Evolutionary conservation across 2,797 vertebrate genomes (phyloP), one percentile per base, ranked within the genome.

Genomic region (Danio tinwini): DNA sequence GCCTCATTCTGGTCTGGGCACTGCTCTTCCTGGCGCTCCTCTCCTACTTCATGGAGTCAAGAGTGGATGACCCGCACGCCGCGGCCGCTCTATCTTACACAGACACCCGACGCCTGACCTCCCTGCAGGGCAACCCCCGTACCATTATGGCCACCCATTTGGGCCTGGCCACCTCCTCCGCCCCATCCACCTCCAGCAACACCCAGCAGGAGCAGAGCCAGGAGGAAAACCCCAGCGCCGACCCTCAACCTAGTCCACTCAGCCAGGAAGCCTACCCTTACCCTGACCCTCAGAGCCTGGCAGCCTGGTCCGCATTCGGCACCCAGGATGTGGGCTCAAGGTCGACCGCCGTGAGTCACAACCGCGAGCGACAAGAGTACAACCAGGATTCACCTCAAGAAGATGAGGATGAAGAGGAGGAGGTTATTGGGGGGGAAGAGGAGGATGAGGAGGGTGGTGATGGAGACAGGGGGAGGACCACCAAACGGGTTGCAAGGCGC

Each of bases 1-100:
- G 94, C 79, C 95, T 95, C 73, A 96, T 98, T 89, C 93, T 98
- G 82, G 95, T 93, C 29, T 99, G 98, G 98, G 96, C 92, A n/a
- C 91, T 99, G 71, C 87, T 98, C 78, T 97, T 98, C 87, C 87
- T 99, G 65, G 95, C 90, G 45, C 93, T 99, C 81, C 96, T 99
- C 87, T 94, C 98, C 21, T 98, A 98, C 91, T 98, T 98, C 87
- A 94, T 97, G 81, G 97, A 99, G 78, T 94, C 92, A 81, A 95
- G 92, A 78, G 93, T 95, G 55, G 94, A 95, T 7, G 94, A 95
- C 81, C 93, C 91, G 0, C 88, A 90, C 82, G 94, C 96, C 16
- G 93, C 92, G 69, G 93, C 95, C 69, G 93, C 96, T 65, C 92
- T 94, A 65, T 92, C 90, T 44, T 91, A 96, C 84, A 92, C 95